Percentiles rank a stretch among this genome's conserved stretches.
Conservation (phyloP, 2,797 vertebrate genomes). For the Bradypodion ventrale region DNA sequence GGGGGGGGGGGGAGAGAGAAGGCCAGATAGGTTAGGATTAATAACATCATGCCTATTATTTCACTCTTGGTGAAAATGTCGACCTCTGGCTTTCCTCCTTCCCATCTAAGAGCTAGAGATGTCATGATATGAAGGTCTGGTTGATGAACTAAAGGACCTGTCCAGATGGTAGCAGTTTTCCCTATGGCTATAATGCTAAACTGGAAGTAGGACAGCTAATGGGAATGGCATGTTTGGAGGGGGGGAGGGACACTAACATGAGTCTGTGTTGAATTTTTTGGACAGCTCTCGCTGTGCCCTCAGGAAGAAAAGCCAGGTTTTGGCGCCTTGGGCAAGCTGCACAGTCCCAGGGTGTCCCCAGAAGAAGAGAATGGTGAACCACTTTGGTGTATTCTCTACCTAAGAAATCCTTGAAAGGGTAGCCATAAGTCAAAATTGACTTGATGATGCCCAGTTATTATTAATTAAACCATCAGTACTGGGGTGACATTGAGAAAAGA, state of each 20-base stretch:
- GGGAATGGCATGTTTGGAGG: too few relatives aligned
- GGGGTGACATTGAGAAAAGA: background rate
- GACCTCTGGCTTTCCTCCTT: background rate
- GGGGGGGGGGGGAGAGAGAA: too few relatives aligned
- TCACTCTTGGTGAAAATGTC: background rate
- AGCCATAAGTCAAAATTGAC: too few relatives aligned
- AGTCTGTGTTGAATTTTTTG: background rate
- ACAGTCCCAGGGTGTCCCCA: too few relatives aligned
- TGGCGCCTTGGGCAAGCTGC: too few relatives aligned
- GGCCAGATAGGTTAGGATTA: background rate
- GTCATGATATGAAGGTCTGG: background rate
- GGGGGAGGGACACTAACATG: background rate
- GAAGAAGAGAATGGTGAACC: too few relatives aligned
- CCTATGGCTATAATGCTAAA: background rate
- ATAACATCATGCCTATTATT: background rate
- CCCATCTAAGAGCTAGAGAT: background rate
- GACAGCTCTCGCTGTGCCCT: too few relatives aligned
- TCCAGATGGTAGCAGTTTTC: conserved; percentile 4
- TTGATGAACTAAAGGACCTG: background rate
- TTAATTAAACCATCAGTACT: too few relatives aligned
- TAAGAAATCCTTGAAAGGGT: too few relatives aligned
- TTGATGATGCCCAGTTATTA: background rate
- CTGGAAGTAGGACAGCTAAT: background rate
- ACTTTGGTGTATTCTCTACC: too few relatives aligned
- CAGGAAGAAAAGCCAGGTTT: too few relatives aligned